Evolutionary conservation across 2,888 invertebrate species (phyloP).

Genomic region (Hofmannophila pseudospretella): DNA sequence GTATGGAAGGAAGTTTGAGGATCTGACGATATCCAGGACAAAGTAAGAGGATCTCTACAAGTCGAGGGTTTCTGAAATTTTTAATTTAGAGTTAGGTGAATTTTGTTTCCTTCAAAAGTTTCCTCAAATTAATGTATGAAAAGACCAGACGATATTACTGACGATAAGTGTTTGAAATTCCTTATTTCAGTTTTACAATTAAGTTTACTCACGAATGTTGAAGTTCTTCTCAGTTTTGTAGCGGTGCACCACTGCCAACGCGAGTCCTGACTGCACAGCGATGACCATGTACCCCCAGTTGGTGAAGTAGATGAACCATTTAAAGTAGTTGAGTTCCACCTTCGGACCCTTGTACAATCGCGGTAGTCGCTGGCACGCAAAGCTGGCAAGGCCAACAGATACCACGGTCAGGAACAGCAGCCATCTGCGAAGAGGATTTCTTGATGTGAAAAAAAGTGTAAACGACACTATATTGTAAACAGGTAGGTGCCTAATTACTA

Average conservation of each 20-base stretch:
- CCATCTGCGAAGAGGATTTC: conserved; percentile 66
- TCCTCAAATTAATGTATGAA: too few species aligned
- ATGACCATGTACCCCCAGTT: conserved; percentile 83
- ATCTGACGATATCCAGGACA: too few species aligned
- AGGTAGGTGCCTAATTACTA: too few species aligned
- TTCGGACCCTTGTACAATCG: conserved; percentile 48
- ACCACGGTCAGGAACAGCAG: conserved; percentile 69
- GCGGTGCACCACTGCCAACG: conserved; percentile 66
- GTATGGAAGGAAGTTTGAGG: too few species aligned
- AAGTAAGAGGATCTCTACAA: too few species aligned
- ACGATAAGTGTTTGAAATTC: too few species aligned
- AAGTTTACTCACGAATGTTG: conserved; percentile 43
- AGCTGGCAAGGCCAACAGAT: conserved; percentile 63
- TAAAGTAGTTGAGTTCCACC: conserved; percentile 64
- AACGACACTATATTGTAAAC: not conserved
- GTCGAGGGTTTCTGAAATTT: too few species aligned
- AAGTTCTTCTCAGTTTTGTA: conserved; percentile 50
- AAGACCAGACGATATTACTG: too few species aligned
- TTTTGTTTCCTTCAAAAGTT: too few species aligned
- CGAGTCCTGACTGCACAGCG: conserved; percentile 76
- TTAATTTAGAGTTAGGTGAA: too few species aligned
- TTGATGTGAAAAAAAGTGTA: too few species aligned
- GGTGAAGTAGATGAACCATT: conserved; percentile 86
- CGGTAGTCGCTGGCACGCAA: conserved; percentile 58
- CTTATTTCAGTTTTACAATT: too few species aligned